These are phyloP conservation scores for Tichodroma muraria DNA, from an alignment of 2,113 vertebrate genomes.

Conservation along the genomic window DNA sequence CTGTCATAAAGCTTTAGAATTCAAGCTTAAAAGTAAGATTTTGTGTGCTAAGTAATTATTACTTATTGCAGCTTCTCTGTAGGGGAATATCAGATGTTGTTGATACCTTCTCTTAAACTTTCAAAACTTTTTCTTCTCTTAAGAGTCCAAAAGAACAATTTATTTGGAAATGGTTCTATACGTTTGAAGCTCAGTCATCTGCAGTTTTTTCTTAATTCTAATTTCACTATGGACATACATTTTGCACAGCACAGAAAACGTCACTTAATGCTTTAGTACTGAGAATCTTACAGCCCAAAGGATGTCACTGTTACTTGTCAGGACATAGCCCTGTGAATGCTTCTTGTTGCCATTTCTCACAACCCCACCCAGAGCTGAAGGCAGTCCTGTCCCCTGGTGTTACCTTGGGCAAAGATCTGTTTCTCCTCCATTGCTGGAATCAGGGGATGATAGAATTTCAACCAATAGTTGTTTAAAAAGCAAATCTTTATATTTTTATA, in stretches of 20 bases:
- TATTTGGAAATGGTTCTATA: not conserved
- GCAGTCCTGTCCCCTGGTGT: not conserved
- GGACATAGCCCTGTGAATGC: not conserved
- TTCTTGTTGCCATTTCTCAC: not conserved
- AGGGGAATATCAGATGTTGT: not conserved
- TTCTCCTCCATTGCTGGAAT: not conserved
- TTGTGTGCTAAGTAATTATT: not conserved
- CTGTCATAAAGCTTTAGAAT: not conserved
- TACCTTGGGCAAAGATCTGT: not conserved
- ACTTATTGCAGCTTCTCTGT: not conserved
- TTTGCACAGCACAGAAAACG: not conserved
- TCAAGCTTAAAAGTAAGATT: not conserved
- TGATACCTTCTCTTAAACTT: not conserved
- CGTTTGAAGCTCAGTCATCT: not conserved
- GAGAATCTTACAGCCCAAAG: not conserved
- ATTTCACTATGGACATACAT: not conserved
- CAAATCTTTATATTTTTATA: not conserved
- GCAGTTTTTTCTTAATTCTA: not conserved
- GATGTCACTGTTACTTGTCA: not conserved
- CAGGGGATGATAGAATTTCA: not conserved
- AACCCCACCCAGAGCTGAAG: not conserved
- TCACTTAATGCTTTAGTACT: not conserved
- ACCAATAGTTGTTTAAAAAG: not conserved
- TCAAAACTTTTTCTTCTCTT: not conserved
- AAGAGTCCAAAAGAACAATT: not conserved